A percentile compares a stretch with the other conserved stretches of the same genome.
phyloP scores from a whole-genome alignment of 2,888 invertebrate genomes.

The Deroplatys truncata region DNA sequence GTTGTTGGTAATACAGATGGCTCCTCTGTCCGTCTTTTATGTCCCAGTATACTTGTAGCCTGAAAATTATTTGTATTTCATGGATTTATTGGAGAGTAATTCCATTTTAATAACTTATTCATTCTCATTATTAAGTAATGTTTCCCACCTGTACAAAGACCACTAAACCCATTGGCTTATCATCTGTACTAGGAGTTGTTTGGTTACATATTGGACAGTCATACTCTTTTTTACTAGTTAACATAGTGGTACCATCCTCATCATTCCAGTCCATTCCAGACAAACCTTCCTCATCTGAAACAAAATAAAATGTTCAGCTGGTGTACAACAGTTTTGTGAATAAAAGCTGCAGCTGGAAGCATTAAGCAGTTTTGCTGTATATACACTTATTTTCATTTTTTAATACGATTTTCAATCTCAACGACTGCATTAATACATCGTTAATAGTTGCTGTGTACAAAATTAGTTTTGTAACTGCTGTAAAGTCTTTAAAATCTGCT shows the following conservation, averaged over 20 bases:
- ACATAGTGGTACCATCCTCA: constrained; percentile 49
- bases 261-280: constrained; percentile 57
- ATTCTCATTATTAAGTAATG: background rate
- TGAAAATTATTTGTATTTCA: constrained; percentile 37
- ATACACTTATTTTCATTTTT: no score
- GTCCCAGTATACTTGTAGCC: constrained; percentile 85
- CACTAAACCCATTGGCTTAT: constrained; percentile 83
- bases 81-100: background rate
- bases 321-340: background rate
- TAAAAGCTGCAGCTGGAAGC: background rate
- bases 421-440: no score
- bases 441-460: no score
- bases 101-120: background rate
- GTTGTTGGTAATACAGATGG: constrained; percentile 58
- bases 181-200: constrained; percentile 77
- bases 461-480: no score
- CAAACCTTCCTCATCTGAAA: constrained; percentile 45
- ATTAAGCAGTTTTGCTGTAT: no score
- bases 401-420: no score
- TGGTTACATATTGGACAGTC: constrained; percentile 96
- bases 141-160: constrained; percentile 69
- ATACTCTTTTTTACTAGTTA: constrained; percentile 64
- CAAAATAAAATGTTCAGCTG: constrained; percentile 33
- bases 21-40: constrained; percentile 58
- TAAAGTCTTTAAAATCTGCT: no score